Evolutionary conservation across 2,113 vertebrate species (phyloP), one percentile per base, ranked within the genome.

Genomic region (Callipepla squamata): DNA sequence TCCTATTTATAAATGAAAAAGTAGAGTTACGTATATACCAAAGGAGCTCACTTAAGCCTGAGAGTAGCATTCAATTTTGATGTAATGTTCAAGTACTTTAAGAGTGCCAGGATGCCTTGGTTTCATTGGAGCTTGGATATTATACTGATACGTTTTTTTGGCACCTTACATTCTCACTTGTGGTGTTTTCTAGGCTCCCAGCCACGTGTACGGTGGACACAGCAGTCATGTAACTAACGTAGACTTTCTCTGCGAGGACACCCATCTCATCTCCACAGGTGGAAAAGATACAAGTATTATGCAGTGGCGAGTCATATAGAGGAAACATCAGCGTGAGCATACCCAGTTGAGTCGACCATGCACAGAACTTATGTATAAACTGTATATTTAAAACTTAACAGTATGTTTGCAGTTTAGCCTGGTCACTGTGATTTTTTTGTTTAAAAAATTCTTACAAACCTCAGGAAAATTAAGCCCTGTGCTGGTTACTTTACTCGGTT

Each of bases 191-290:
- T 95, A 99, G 99, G 99, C 99, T 92, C 99, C 99, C 36, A 98
- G 99, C 97, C 98, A 99, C 36, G 96, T 98, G 80, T 99, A 99
- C 9, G 95, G 98, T 4, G 99, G 99, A 78, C 99, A 99, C 48
- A 99, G 99, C 97, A 99, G 99, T 93, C 99, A 99, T 8, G 99
- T 99, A 96, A 99, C 99, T 97, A 99, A 99, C 9, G 99, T 99
- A 51, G 98, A 97, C 95, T 99, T 99, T 97, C 98, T 99, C 82
- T 97, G 96, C 63, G 98, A 99, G 30, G 99, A 99, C 98, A 98
- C 98, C 96, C 98, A 98, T 96, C 98, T 99, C 96, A 98, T 99
- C 97, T 99, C 99, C 83, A 99, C 99, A 0, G 99, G 99, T 8
- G 99, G 99, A 95, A 99, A 99, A 93, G 99, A 99, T 93, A 99